phyloP scores from a whole-genome alignment of 2,113 vertebrate species.

The Lophochroa leadbeateri region DNA sequence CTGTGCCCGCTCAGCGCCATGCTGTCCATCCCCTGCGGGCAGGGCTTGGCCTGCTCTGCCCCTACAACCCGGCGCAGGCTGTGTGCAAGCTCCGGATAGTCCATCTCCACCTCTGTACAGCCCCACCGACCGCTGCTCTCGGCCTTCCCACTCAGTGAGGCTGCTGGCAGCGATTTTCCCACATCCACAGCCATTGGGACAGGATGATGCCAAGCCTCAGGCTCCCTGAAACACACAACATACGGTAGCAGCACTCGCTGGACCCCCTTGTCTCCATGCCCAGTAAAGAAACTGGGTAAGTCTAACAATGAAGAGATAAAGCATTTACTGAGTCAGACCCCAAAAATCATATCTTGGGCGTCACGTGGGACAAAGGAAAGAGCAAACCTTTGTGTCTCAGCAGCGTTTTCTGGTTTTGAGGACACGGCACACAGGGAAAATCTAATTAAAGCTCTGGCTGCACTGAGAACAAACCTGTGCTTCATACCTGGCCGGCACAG shows the following conservation, averaged over 20 bases:
- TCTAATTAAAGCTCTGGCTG: not conserved
- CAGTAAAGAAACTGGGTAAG: not conserved
- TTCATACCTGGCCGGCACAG: not conserved
- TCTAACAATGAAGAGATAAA: fast-evolving
- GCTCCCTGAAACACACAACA: conserved; percentile 36
- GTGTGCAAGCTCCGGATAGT: not conserved
- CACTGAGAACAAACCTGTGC: not conserved
- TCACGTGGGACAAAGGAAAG: not conserved
- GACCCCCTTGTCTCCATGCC: fast-evolving
- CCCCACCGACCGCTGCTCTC: not conserved
- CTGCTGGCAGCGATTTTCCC: conserved; percentile 52
- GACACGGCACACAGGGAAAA: not conserved
- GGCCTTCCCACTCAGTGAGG: conserved; percentile 12
- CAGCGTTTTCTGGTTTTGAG: fast-evolving
- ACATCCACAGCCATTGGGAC: conserved; percentile 67
- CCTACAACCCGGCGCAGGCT: not conserved
- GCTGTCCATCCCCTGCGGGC: not conserved
- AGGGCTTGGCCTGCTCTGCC: not conserved
- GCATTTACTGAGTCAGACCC: not conserved
- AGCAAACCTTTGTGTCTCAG: not conserved
- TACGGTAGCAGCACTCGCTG: fast-evolving
- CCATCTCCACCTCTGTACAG: not conserved
- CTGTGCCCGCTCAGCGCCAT: not conserved
- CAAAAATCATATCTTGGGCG: fast-evolving
- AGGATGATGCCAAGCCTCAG: not conserved